phyloP scores from a whole-genome alignment of 2,888 invertebrate species.

The Lasius fuliginosus region DNA sequence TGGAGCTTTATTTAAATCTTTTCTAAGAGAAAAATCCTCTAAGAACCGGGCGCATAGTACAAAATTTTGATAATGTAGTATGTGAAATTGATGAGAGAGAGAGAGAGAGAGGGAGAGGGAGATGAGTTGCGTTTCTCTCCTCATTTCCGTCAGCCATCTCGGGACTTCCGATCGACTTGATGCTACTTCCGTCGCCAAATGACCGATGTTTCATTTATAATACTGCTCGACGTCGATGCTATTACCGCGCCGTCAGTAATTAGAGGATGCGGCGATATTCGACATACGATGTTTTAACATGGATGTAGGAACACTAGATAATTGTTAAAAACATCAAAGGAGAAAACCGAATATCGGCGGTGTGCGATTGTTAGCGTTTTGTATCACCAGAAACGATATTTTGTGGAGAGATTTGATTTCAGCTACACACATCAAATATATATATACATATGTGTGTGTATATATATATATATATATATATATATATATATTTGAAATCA shows the following conservation, averaged over 20 bases:
- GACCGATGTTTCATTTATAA: constrained; percentile 50
- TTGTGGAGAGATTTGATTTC: constrained; percentile 22
- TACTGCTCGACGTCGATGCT: constrained; percentile 16
- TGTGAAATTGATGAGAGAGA: neutral
- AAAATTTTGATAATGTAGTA: neutral
- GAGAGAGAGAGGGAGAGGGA: neutral
- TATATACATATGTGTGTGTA: neutral
- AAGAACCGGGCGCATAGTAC: neutral
- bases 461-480: neutral
- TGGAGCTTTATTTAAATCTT: neutral
- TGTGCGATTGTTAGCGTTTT: constrained; percentile 16
- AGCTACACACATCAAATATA: neutral
- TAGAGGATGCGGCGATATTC: constrained; percentile 12
- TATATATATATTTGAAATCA: too few relatives aligned
- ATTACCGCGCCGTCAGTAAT: constrained; percentile 44
- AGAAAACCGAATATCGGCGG: constrained; percentile 7
- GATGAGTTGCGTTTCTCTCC: constrained; percentile 44
- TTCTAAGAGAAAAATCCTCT: neutral
- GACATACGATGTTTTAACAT: neutral
- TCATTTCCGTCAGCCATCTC: constrained; percentile 50
- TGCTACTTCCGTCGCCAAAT: constrained; percentile 49
- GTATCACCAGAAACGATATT: constrained; percentile 4
- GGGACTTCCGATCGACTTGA: constrained; percentile 52
- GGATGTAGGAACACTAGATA: neutral
- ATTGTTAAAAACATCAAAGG: constrained; percentile 24